Evolutionary conservation across 2,797 vertebrate species (phyloP).

Genomic region (Darevskia nairensis): DNA sequence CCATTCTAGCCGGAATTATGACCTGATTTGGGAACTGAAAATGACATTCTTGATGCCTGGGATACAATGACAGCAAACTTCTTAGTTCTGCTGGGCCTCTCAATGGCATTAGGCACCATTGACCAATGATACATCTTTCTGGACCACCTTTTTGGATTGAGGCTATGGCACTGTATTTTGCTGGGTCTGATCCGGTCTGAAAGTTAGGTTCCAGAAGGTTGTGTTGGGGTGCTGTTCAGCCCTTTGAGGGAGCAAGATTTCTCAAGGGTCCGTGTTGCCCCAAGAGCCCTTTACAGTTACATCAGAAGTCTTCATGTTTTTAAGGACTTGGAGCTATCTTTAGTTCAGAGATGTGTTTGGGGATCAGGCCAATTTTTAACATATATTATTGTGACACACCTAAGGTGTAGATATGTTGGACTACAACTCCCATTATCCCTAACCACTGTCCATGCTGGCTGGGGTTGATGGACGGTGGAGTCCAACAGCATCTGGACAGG

Average conservation of each 20-base stretch:
- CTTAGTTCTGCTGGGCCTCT: neutral
- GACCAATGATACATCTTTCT: neutral
- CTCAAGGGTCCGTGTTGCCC: neutral
- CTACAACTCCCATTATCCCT: neutral
- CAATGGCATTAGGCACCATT: no score
- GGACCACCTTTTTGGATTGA: neutral
- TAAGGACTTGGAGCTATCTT: neutral
- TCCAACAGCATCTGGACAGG: no score
- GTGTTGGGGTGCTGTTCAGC: neutral
- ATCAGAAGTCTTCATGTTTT: neutral
- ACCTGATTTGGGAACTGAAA: neutral
- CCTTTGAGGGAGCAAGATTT: neutral
- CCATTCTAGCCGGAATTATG: neutral
- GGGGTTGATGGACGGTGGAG: no score
- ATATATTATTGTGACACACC: neutral
- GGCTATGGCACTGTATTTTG: neutral
- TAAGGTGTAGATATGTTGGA: no score
- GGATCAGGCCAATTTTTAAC: neutral
- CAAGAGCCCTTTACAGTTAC: neutral
- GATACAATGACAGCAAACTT: neutral
- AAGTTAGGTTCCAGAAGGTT: neutral
- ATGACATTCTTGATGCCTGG: neutral
- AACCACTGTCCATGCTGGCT: neutral
- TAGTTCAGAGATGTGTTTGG: neutral
- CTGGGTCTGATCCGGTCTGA: neutral